Evolutionary conservation across 2,797 vertebrate species (phyloP).

Genomic region (Bryconaethiops microstoma): DNA sequence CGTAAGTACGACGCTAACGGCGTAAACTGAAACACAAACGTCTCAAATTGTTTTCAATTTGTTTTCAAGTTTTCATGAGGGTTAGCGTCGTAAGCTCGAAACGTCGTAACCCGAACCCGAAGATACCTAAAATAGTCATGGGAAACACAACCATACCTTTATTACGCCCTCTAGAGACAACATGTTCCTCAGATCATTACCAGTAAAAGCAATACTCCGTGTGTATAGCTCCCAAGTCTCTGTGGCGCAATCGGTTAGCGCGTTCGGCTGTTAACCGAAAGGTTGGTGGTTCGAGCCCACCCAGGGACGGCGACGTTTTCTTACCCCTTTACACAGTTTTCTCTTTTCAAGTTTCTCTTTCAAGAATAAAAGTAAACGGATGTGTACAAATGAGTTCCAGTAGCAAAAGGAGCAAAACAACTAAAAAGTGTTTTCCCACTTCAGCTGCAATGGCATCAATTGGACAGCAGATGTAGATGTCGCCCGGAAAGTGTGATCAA

Average conservation of each 20-base stretch:
- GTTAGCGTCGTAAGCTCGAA: too few species aligned
- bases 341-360: not conserved
- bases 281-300: conserved; percentile 71
- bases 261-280: conserved; percentile 67
- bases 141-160: too few species aligned
- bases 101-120: too few species aligned
- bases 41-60: too few species aligned
- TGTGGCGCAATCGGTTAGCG: conserved; percentile 64
- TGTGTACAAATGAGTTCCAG: not conserved
- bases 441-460: not conserved
- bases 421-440: too few species aligned
- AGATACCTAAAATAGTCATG: too few species aligned
- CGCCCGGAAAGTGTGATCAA: not conserved
- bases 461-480: not conserved
- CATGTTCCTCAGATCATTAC: not conserved
- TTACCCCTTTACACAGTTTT: not conserved
- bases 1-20: too few species aligned
- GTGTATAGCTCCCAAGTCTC: not conserved
- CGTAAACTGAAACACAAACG: too few species aligned
- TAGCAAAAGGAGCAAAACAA: not conserved
- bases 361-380: accelerated
- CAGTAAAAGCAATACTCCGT: not conserved
- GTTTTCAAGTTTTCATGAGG: too few species aligned
- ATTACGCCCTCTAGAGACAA: not conserved
- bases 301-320: conserved; percentile 54